Base-by-base conservation (phyloP, 2,888 invertebrate genomes). In the Thera obeliscata region DNA sequence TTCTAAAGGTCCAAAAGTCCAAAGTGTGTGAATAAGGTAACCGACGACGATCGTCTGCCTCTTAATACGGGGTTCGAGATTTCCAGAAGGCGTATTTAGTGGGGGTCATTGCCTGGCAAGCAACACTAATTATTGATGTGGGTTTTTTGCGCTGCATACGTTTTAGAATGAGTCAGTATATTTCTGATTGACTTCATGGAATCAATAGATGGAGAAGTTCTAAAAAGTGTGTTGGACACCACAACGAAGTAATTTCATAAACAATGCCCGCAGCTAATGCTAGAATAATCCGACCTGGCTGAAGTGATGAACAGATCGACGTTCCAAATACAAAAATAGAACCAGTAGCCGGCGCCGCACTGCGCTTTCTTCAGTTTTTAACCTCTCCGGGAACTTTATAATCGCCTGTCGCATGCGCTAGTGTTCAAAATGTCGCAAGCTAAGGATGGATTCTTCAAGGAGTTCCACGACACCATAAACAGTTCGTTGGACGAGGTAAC, bases 401-500 rank as follows among this genome's bases (percentile, higher is more conserved):
- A 61, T 63, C 58, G 66, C 71, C 71, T 52, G 60, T 59, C 72
- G 70, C 74, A 79, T 78, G 79, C 78, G 73, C 67, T 74, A 76
- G 43, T 64, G 58, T 69, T 65, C 63, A 78, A 81, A 80, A 93
- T 93, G 93, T 78, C 92, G 61, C 80, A 86, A 81, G 82, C 84
- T 69, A 82, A 76, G 64, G 87, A 84, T 49, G 94, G 94, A 59
- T 95, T 95, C 85, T 96, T 96, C 82, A 95, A 95, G 86, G 94
- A 94, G 71, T 95, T 96, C 83, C 96, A 96, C 82, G 91, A 95
- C 76, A 90, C 92, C 49, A 88, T 96, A 63, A 94, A 95, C 77
- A 90, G 91, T 78, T 87, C 94, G 52, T 82, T 95, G 73, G 87
- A 92, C 74, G 94, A 94, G 71, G 90, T 94, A 60, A 94, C 95